A percentile compares a stretch with the other conserved stretches of the same genome.
phyloP scores from a whole-genome alignment of 2,888 invertebrate species.

The Ellobium chinense region DNA sequence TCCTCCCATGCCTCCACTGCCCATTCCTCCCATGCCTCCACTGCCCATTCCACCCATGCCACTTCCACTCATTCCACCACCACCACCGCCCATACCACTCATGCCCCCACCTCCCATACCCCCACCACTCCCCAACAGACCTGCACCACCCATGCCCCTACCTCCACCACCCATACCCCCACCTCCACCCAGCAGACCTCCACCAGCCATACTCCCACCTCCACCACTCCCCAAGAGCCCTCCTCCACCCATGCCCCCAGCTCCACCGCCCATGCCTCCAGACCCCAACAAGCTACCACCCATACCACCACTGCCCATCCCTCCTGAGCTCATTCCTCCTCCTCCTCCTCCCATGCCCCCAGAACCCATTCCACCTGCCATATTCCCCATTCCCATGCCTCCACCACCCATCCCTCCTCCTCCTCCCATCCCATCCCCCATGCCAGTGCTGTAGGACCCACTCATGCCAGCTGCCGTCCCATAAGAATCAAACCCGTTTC shows the following conservation, averaged over 20 bases:
- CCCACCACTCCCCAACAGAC: neutral
- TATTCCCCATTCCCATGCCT: neutral
- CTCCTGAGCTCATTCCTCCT: conserved; percentile 10
- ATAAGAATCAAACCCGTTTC: conserved; percentile 36
- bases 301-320: conserved; percentile 1
- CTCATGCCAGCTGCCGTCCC: neutral
- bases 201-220: conserved; percentile 24
- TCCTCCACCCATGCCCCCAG: neutral
- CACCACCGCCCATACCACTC: neutral
- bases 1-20: conserved; percentile 9
- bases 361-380: neutral
- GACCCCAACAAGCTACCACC: neutral
- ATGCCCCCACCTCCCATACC: too few relatives aligned
- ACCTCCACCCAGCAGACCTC: conserved; percentile 6
- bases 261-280: neutral
- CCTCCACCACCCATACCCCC: neutral
- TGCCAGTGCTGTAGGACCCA: conserved; percentile 12
- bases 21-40: neutral
- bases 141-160: conserved; percentile 3
- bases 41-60: neutral
- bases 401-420: conserved; percentile 15
- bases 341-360: neutral
- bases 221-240: conserved; percentile 23
- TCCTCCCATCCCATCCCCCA: conserved; percentile 30
- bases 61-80: neutral